phyloP scores from a whole-genome alignment of 2,888 invertebrate genomes.

The Nycteola revayana region DNA sequence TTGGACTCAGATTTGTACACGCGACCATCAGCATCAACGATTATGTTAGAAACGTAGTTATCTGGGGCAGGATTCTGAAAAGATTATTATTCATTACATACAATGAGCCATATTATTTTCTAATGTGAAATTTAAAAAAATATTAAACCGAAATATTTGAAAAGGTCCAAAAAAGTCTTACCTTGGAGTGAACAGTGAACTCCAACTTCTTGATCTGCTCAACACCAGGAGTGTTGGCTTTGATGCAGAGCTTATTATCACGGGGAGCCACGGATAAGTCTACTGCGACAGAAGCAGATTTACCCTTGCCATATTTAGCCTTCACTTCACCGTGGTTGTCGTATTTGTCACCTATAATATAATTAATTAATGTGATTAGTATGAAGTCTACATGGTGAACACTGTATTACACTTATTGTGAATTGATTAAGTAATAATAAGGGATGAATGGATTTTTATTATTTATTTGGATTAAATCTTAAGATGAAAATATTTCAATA shows the following conservation, averaged over 20 bases:
- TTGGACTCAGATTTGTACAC: conserved; percentile 80
- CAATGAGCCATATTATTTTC: no score
- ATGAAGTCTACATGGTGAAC: not conserved
- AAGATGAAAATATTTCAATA: no score
- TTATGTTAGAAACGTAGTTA: conserved; percentile 53
- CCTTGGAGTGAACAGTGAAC: conserved; percentile 71
- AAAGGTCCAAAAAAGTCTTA: conserved; percentile 25
- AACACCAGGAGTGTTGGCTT: conserved; percentile 56
- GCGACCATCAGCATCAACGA: conserved; percentile 80
- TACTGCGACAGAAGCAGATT: conserved; percentile 63
- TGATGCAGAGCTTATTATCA: conserved; percentile 47
- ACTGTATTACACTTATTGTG: no score
- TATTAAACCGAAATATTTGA: no score
- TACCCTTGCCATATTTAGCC: conserved; percentile 67
- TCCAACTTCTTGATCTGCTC: conserved; percentile 77
- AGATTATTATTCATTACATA: conserved; percentile 1
- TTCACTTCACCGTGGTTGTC: conserved; percentile 55
- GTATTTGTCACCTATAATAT: conserved; percentile 54
- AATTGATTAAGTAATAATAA: no score
- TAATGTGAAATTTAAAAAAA: no score
- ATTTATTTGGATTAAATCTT: no score
- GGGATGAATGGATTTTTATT: no score
- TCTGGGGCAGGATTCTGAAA: conserved; percentile 63
- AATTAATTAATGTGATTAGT: no score
- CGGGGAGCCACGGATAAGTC: conserved; percentile 46